phyloP scores from a whole-genome alignment of 2,797 vertebrate species.

The Todus mexicanus region DNA sequence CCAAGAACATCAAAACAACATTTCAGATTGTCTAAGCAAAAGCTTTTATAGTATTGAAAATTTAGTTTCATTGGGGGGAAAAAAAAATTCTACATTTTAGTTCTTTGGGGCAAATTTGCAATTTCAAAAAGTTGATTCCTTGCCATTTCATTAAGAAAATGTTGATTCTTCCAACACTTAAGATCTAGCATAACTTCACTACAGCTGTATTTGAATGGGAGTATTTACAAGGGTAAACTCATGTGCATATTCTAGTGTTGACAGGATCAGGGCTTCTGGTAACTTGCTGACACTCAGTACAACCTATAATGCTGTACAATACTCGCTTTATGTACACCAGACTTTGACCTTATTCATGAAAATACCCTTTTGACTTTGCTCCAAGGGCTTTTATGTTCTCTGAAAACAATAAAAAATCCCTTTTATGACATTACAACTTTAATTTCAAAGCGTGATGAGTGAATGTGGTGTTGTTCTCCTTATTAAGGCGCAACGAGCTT shows the following conservation, averaged over 20 bases:
- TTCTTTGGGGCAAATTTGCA: neutral
- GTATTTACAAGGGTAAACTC: slow-evolving; percentile 20
- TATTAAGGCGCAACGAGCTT: slow-evolving; percentile 34
- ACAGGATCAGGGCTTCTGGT: slow-evolving; percentile 32
- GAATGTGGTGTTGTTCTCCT: slow-evolving; percentile 30
- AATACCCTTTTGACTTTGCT: slow-evolving; percentile 55
- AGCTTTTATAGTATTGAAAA: neutral
- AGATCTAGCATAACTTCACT: neutral
- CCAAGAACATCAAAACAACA: neutral
- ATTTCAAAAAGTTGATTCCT: neutral
- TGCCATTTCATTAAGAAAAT: neutral
- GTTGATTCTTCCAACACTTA: neutral
- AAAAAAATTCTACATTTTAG: neutral
- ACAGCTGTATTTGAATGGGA: neutral
- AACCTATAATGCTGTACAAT: slow-evolving; percentile 40
- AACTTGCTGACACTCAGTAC: slow-evolving; percentile 20
- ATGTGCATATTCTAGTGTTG: neutral
- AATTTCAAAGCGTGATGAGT: slow-evolving; percentile 57
- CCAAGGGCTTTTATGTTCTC: slow-evolving; percentile 44
- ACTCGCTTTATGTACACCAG: slow-evolving; percentile 54
- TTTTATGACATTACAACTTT: slow-evolving; percentile 63
- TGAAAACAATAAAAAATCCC: slow-evolving; percentile 58
- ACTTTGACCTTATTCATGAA: slow-evolving; percentile 66
- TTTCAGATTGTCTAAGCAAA: neutral
- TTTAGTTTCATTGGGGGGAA: neutral